Conservation (phyloP, 2,888 invertebrate species). For the Malthinus flaveolus region DNA sequence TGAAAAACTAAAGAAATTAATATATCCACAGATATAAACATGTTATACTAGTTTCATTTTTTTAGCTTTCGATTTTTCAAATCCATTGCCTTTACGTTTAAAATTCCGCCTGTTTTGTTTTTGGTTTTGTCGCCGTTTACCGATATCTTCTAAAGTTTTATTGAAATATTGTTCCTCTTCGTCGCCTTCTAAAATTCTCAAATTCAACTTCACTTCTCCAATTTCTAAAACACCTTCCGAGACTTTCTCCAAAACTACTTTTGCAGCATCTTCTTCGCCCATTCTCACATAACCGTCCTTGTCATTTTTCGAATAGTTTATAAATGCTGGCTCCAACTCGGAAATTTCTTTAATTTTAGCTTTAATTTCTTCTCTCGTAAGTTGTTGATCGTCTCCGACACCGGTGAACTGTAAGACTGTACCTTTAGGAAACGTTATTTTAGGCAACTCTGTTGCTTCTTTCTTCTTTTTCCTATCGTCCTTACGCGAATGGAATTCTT, state of each 20-base stretch:
- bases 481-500: slow-evolving; percentile 63
- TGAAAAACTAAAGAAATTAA: background rate
- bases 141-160: slow-evolving; percentile 65
- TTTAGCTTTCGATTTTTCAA: slow-evolving; percentile 37
- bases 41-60: background rate
- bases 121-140: slow-evolving; percentile 55
- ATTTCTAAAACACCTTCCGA: slow-evolving; percentile 57
- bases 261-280: slow-evolving; percentile 69
- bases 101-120: slow-evolving; percentile 46
- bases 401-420: slow-evolving; percentile 73
- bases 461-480: slow-evolving; percentile 59
- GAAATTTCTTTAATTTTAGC: slow-evolving; percentile 65
- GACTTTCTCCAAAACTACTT: slow-evolving; percentile 65
- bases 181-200: slow-evolving; percentile 68
- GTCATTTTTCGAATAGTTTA: slow-evolving; percentile 77
- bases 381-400: slow-evolving; percentile 59
- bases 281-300: slow-evolving; percentile 74
- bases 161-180: slow-evolving; percentile 70
- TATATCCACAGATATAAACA: background rate
- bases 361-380: slow-evolving; percentile 73
- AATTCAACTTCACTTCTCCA: slow-evolving; percentile 51
- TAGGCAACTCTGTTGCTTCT: slow-evolving; percentile 48
- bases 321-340: slow-evolving; percentile 67
- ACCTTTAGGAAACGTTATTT: slow-evolving; percentile 69
- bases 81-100: slow-evolving; percentile 47